These are phyloP conservation scores for Drosophila sp. DNA, from an alignment of 1,140 invertebrate species.

Conservation along the genomic window DNA sequence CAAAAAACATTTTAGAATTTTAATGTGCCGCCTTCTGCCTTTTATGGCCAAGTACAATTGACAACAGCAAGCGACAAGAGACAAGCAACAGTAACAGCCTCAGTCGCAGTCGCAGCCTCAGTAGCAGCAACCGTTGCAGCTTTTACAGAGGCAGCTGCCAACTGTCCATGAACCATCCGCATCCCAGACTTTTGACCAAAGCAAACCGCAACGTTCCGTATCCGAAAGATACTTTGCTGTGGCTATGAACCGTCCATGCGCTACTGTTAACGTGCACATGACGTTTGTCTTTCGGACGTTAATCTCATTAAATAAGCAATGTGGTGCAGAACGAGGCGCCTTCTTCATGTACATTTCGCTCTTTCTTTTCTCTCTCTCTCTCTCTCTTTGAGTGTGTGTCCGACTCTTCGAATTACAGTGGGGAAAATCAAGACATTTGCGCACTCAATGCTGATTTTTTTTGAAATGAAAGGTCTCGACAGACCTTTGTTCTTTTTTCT, in stretches of 20 bases:
- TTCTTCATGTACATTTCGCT: not conserved
- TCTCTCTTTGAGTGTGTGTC: constrained; percentile 43
- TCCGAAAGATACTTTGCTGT: constrained; percentile 64
- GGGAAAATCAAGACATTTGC: constrained; percentile 1
- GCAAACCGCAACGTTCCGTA: constrained; percentile 46
- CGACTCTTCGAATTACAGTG: constrained; percentile 46
- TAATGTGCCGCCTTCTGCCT: constrained; percentile 80
- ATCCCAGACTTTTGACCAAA: constrained; percentile 26
- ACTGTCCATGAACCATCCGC: constrained; percentile 50
- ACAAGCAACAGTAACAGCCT: constrained; percentile 8
- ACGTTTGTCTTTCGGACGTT: constrained; percentile 84
- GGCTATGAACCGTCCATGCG: constrained; percentile 30
- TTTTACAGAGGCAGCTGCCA: constrained; percentile 56
- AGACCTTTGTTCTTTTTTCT: too few relatives aligned
- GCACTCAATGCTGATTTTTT: not conserved
- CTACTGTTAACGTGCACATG: constrained; percentile 79
- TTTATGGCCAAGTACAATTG: constrained; percentile 66
- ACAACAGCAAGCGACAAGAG: constrained; percentile 65
- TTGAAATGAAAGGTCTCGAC: too few relatives aligned
- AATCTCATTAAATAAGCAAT: constrained; percentile 84
- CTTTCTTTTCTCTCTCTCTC: not conserved
- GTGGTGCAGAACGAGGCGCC: constrained; percentile 54
- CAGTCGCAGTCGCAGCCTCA: constrained; percentile 43
- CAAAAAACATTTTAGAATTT: constrained; percentile 81
- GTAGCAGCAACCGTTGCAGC: constrained; percentile 30